Evolutionary conservation across 2,113 vertebrate species (phyloP).

Genomic region (Leucosticte australis): DNA sequence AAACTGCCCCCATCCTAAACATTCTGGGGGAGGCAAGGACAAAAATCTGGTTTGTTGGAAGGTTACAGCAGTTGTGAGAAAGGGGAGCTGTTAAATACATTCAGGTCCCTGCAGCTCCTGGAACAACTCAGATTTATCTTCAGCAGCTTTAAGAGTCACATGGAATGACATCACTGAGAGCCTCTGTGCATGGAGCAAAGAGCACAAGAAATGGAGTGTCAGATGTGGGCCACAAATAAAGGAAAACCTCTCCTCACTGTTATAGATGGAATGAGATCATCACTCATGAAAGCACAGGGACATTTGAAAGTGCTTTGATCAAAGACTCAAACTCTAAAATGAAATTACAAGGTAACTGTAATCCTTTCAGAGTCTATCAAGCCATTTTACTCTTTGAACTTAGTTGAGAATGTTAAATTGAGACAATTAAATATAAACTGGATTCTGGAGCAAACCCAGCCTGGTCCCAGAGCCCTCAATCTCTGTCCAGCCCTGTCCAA

Average conservation of each 20-base stretch:
- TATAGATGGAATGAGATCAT: not conserved
- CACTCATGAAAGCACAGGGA: not conserved
- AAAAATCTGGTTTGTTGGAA: not conserved
- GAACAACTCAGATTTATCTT: not conserved
- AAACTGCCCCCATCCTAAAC: not conserved
- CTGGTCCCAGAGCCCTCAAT: not conserved
- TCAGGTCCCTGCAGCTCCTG: not conserved
- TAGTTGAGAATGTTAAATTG: not conserved
- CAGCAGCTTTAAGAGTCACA: fast-evolving
- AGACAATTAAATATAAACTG: not conserved
- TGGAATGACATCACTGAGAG: not conserved
- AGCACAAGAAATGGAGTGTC: not conserved
- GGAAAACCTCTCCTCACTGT: not conserved
- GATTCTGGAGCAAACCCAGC: not conserved
- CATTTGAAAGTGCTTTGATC: not conserved
- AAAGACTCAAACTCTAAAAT: not conserved
- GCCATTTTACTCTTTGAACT: not conserved
- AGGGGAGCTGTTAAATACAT: not conserved
- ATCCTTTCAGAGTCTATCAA: not conserved
- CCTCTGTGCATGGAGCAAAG: not conserved
- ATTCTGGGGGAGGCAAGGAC: not conserved
- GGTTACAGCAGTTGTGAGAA: not conserved
- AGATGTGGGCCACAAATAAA: not conserved
- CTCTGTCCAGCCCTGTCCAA: not conserved
- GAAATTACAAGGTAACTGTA: not conserved